Conservation (phyloP, 2,888 invertebrate genomes). For the Andrena minutula region DNA sequence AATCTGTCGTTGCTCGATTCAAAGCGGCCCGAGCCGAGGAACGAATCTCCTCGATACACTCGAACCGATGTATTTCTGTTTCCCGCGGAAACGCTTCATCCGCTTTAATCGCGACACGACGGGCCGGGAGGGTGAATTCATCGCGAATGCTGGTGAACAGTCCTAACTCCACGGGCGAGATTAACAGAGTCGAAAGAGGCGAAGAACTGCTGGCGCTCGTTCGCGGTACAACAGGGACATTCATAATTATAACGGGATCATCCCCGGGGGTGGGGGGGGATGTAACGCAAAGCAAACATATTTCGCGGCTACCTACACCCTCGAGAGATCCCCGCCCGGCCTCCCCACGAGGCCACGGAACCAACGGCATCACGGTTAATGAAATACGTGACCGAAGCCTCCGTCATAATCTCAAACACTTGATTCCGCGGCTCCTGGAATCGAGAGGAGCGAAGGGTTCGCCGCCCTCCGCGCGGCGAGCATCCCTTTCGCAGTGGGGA, state of each 20-base stretch:
- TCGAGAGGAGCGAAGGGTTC: conserved; percentile 64
- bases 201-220: conserved; percentile 51
- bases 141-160: neutral
- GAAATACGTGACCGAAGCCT: conserved; percentile 85
- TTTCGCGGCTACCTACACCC: conserved; percentile 76
- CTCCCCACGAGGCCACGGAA: conserved; percentile 56
- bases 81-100: conserved; percentile 9
- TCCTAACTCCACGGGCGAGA: neutral
- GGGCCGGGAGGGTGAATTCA: neutral
- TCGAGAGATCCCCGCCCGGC: conserved; percentile 67
- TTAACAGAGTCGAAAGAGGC: conserved; percentile 38
- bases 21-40: conserved; percentile 47
- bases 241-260: conserved; percentile 81
- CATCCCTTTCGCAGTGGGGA: conserved; percentile 51
- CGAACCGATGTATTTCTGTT: neutral
- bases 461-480: conserved; percentile 50
- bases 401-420: conserved; percentile 85
- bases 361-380: conserved; percentile 82
- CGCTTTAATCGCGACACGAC: conserved; percentile 27
- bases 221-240: conserved; percentile 74
- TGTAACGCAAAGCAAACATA: conserved; percentile 81
- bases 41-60: conserved; percentile 43
- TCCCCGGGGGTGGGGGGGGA: conserved; percentile 73
- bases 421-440: conserved; percentile 77
- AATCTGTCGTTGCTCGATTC: conserved; percentile 77